Evolutionary conservation across 2,888 invertebrate species (phyloP).

Genomic region (Pollenia labialis): DNA sequence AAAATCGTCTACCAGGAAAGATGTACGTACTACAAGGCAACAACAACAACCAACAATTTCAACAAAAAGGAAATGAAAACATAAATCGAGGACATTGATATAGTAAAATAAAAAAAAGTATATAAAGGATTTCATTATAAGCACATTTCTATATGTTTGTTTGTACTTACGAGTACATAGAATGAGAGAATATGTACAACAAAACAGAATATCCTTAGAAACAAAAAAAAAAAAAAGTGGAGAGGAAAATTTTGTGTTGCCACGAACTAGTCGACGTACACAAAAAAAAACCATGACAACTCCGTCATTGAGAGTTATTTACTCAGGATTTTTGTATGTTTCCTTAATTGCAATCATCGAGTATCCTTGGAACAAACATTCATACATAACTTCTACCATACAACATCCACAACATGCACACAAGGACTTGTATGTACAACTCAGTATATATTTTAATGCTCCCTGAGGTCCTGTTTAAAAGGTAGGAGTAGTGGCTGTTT

Average conservation of each 20-base stretch:
- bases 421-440: slow-evolving; percentile 7
- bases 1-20: slow-evolving; percentile 28
- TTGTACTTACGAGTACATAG: background rate
- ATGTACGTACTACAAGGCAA: slow-evolving; percentile 12
- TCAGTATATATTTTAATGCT: slow-evolving; percentile 40
- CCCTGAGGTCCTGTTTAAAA: slow-evolving; percentile 29
- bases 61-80: slow-evolving; percentile 63
- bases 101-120: slow-evolving; percentile 34
- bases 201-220: slow-evolving; percentile 34
- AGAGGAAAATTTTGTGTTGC: background rate
- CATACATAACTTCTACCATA: background rate
- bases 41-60: slow-evolving; percentile 26
- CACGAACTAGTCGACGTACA: background rate
- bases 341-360: slow-evolving; percentile 24
- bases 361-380: slow-evolving; percentile 44
- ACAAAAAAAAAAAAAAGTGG: background rate
- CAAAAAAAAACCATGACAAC: slow-evolving; percentile 40
- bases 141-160: background rate
- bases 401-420: slow-evolving; percentile 3
- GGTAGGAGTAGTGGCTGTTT: background rate
- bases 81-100: slow-evolving; percentile 68
- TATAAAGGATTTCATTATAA: slow-evolving; percentile 20
- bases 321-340: slow-evolving; percentile 22
- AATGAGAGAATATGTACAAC: slow-evolving; percentile 8
- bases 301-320: background rate